A percentile compares a stretch with the other conserved stretches of the same genome.
Evolutionary conservation across 2,797 vertebrate genomes (phyloP).

Genomic region (Gorsachius magnificus): DNA sequence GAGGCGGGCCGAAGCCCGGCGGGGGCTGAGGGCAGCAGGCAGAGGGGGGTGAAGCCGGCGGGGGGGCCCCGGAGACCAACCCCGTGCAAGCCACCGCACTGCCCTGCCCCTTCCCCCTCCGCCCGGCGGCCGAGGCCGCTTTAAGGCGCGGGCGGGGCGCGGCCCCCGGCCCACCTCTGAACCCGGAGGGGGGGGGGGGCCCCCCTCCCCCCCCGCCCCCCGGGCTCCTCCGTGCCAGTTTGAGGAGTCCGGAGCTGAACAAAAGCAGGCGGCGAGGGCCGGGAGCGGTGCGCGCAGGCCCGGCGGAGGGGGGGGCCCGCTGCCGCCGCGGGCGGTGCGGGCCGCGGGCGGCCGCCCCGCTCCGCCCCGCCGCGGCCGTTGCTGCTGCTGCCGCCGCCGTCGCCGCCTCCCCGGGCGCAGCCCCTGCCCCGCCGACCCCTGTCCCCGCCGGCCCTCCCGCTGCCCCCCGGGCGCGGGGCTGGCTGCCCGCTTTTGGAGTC

Average conservation of each 20-base stretch:
- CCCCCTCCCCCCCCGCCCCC: conserved; percentile 15
- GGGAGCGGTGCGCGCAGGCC: conserved; percentile 28
- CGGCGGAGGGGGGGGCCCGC: neutral
- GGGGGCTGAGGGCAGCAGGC: no score
- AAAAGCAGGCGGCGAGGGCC: conserved; percentile 84
- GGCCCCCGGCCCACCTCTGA: conserved; percentile 73
- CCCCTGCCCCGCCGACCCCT: neutral
- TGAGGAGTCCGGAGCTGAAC: conserved; percentile 82
- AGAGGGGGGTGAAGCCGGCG: neutral
- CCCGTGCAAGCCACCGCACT: accelerated
- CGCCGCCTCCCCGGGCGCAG: neutral
- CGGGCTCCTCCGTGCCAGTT: conserved; percentile 74
- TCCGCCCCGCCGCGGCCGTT: neutral
- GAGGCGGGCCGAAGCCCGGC: neutral
- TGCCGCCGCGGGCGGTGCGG: neutral
- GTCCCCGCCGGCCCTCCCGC: neutral
- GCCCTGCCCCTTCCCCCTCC: no score
- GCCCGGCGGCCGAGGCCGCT: conserved; percentile 7
- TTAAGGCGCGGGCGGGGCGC: conserved; percentile 67
- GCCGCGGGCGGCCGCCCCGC: neutral
- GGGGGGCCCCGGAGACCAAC: no score
- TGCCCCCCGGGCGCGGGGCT: neutral
- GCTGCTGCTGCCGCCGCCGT: no score
- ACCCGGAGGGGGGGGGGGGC: no score
- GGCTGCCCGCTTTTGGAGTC: conserved; percentile 38